Evolutionary conservation across 2,888 invertebrate species (phyloP), one percentile per base, ranked within the genome.

Genomic region (Hirtodrosophila confusa): DNA sequence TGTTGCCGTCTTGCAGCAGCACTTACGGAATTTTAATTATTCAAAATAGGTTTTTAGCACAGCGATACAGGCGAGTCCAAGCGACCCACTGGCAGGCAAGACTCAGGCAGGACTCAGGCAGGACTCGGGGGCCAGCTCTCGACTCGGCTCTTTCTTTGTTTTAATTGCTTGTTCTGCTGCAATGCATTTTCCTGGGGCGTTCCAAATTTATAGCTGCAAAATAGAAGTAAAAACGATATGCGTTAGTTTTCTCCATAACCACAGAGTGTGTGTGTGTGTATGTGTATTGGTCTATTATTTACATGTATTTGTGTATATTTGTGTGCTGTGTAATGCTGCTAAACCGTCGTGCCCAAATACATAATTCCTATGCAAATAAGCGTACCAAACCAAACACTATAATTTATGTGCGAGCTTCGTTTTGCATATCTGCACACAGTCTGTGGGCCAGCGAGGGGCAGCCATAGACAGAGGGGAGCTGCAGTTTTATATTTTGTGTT

Each of bases 361-460:
- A 83, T 83, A 83, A 83, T 83, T 83, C 82, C 82, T 83, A 83
- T 83, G 86, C 82, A 83, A 83, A 83, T 83, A 83, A 83, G 82
- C 79, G 69, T 68, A 75, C 17, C 17, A 83, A 31, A 66, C 66
- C 80, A 70, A 68, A 67, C 78, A 68, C 56, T 75, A 54, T 78
- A 83, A 83, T 83, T 83, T 83, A 83, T 83, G 82, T 83, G 83
- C 69, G 50, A 72, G 65, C 62, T 70, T 75, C 80, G 70, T 83
- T 83, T 83, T 86, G 86, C 82, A 86, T 83, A 83, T 86, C 83
- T 75, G 69, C 68, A 72, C 69, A 63, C 54, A 51, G 64, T 23
- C 5, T 7, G 8, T 8, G 31, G 40, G 10, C 9, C 17, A 2
- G 33, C 1, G 9, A 3, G 23, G 24, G 36, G 11, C 17, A 33